These are phyloP conservation scores for Chloebia gouldiae DNA, from an alignment of 2,113 vertebrate species.

Conservation along the genomic window DNA sequence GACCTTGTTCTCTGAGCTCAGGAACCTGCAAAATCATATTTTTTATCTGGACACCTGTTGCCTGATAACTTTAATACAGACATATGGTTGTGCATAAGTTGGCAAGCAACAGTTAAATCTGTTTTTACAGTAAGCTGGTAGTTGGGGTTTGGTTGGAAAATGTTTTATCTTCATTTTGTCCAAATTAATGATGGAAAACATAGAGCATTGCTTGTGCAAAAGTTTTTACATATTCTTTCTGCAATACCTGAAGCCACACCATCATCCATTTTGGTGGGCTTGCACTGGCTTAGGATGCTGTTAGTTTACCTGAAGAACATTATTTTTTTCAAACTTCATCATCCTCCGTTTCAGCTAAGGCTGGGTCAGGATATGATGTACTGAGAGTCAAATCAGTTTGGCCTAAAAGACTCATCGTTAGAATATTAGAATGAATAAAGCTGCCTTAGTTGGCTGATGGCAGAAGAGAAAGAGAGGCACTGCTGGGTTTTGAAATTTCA, in stretches of 20 bases:
- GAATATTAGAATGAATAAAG: neutral
- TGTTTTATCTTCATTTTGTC: neutral
- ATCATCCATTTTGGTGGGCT: fast-evolving
- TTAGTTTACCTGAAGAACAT: neutral
- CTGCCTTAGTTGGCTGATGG: neutral
- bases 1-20: neutral
- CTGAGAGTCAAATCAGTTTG: neutral
- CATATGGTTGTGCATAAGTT: neutral
- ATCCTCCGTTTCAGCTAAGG: neutral
- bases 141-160: neutral
- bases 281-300: neutral
- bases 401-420: neutral
- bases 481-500: neutral
- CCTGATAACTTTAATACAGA: neutral
- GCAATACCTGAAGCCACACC: neutral
- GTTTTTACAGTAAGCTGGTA: neutral
- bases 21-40: neutral
- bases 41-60: neutral
- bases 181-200: neutral
- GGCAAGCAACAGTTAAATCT: neutral
- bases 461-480: neutral
- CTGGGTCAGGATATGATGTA: fast-evolving
- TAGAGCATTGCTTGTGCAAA: neutral
- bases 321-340: neutral
- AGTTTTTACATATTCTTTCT: neutral